phyloP scores from a whole-genome alignment of 2,113 vertebrate species.

The Arenaria interpres region DNA sequence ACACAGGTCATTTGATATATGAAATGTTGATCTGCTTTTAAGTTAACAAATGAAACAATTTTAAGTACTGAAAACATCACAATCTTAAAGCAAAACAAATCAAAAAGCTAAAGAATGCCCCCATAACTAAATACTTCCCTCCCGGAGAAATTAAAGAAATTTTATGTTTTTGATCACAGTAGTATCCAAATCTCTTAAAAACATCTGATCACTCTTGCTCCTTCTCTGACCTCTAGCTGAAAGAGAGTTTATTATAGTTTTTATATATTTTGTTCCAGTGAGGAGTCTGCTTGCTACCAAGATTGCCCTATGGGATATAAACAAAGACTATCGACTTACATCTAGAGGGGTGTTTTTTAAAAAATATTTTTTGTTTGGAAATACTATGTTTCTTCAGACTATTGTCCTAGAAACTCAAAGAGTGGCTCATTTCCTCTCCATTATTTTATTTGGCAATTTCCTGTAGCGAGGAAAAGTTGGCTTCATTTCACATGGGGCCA shows the following conservation, averaged over 20 bases:
- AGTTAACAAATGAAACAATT: background rate
- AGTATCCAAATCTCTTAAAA: background rate
- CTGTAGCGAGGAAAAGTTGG: slow-evolving; percentile 9
- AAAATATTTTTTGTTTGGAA: slow-evolving; percentile 34
- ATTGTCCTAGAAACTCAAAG: slow-evolving; percentile 41
- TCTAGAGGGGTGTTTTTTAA: background rate
- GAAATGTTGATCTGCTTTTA: background rate
- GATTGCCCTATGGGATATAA: background rate
- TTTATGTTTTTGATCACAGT: background rate
- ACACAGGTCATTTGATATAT: background rate
- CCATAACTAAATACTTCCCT: background rate
- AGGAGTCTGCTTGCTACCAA: slow-evolving; percentile 22
- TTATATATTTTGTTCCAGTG: background rate
- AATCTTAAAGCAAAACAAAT: background rate
- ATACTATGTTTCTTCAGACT: slow-evolving; percentile 11
- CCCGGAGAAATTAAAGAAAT: background rate
- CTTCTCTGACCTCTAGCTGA: slow-evolving; percentile 18
- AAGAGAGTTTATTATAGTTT: slow-evolving; percentile 10
- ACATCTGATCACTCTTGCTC: background rate
- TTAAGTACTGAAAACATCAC: background rate
- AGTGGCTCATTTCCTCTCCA: slow-evolving; percentile 24
- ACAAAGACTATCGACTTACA: background rate
- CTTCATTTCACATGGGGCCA: background rate
- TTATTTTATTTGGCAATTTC: slow-evolving; percentile 62
- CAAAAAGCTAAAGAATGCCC: background rate